Evolutionary conservation across 2,797 vertebrate genomes (phyloP).

Genomic region (Lagocephalus sceleratus): DNA sequence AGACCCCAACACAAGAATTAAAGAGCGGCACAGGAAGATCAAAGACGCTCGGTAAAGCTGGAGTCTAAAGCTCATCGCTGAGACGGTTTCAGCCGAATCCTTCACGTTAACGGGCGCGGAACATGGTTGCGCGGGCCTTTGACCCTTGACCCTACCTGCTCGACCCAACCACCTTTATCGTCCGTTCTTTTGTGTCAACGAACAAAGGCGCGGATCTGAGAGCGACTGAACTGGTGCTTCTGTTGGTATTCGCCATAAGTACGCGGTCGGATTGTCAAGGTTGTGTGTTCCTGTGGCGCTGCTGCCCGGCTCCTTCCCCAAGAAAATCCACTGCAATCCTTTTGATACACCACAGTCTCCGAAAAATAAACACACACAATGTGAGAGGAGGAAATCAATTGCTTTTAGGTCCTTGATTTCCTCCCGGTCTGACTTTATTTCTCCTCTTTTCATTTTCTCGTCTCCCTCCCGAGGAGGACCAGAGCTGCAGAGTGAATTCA

Average conservation of each 20-base stretch:
- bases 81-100: no score
- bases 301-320: slow-evolving; percentile 13
- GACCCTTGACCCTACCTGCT: not conserved
- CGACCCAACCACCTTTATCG: not conserved
- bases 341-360: slow-evolving; percentile 45
- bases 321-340: slow-evolving; percentile 46
- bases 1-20: no score
- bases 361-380: slow-evolving; percentile 50
- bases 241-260: slow-evolving; percentile 34
- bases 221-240: slow-evolving; percentile 19
- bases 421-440: slow-evolving; percentile 32
- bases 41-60: no score
- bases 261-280: slow-evolving; percentile 35
- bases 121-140: no score
- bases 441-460: slow-evolving; percentile 30
- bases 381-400: slow-evolving; percentile 57
- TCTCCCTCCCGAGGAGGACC: slow-evolving; percentile 44
- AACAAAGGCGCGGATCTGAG: slow-evolving; percentile 15
- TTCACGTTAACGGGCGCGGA: no score
- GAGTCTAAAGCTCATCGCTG: no score
- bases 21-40: no score
- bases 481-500: slow-evolving; percentile 52
- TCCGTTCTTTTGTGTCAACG: not conserved
- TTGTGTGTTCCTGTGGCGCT: slow-evolving; percentile 23
- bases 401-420: slow-evolving; percentile 60